phyloP scores from a whole-genome alignment of 2,888 invertebrate genomes.

The Junonia oenone region DNA sequence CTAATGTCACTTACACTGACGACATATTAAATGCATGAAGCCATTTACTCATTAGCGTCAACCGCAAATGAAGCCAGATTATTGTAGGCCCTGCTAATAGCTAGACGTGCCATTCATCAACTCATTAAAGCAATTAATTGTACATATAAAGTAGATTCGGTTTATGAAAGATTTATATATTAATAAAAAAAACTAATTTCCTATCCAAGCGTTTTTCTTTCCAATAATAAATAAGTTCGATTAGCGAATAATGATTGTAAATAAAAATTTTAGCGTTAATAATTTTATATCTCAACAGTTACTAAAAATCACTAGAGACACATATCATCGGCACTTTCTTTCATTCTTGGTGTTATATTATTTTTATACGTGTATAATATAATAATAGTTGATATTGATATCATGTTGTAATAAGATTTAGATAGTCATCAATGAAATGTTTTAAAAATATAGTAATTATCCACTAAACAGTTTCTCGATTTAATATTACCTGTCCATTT shows the following conservation, averaged over 20 bases:
- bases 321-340: constrained; percentile 75
- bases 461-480: constrained; percentile 18
- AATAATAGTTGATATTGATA: constrained; percentile 27
- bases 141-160: not conserved
- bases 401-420: constrained; percentile 31
- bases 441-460: constrained; percentile 30
- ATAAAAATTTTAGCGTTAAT: constrained; percentile 25
- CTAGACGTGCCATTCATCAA: not conserved
- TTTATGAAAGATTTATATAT: not conserved
- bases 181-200: not conserved
- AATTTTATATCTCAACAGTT: constrained; percentile 58
- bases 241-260: constrained; percentile 20
- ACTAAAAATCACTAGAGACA: constrained; percentile 58
- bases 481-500: constrained; percentile 35
- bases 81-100: not conserved
- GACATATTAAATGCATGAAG: constrained; percentile 15
- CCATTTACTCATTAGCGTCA: constrained; percentile 12
- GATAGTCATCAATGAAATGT: constrained; percentile 38
- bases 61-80: constrained; percentile 7
- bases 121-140: not conserved
- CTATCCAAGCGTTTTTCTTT: constrained; percentile 17
- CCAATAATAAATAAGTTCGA: constrained; percentile 3
- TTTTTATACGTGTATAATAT: constrained; percentile 42
- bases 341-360: constrained; percentile 68
- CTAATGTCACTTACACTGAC: constrained; percentile 10